Evolutionary conservation across 2,113 vertebrate genomes (phyloP).

Genomic region (Macheiramphus alcinus): DNA sequence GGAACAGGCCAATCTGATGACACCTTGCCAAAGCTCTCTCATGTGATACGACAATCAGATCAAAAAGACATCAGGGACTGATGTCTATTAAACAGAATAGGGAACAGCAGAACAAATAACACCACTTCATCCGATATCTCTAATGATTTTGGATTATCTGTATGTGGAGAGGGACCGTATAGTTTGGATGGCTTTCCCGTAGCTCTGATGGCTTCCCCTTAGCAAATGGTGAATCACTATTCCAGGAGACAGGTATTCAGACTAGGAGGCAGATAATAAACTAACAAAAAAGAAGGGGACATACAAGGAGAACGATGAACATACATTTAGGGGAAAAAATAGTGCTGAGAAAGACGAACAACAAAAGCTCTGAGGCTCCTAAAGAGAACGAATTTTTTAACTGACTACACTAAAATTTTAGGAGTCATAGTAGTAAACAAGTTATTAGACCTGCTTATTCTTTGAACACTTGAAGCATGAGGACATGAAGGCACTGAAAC

Average conservation of each 20-base stretch:
- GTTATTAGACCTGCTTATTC: neutral
- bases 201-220: neutral
- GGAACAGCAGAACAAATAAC: neutral
- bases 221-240: neutral
- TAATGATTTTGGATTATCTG: neutral
- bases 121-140: neutral
- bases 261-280: neutral
- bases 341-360: neutral
- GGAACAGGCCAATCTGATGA: neutral
- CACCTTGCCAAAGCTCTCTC: neutral
- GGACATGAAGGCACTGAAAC: neutral
- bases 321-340: neutral
- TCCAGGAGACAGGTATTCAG: neutral
- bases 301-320: neutral
- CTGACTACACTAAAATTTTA: neutral
- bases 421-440: neutral
- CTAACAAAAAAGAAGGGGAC: neutral
- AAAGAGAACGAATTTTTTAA: neutral
- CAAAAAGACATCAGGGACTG: neutral
- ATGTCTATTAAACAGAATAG: neutral
- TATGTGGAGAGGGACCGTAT: neutral
- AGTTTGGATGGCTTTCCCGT: neutral
- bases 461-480: neutral
- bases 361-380: neutral
- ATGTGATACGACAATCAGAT: neutral